These are phyloP conservation scores for Ptilonorhynchus violaceus DNA, from an alignment of 2,113 vertebrate genomes.

Conservation along the genomic window DNA sequence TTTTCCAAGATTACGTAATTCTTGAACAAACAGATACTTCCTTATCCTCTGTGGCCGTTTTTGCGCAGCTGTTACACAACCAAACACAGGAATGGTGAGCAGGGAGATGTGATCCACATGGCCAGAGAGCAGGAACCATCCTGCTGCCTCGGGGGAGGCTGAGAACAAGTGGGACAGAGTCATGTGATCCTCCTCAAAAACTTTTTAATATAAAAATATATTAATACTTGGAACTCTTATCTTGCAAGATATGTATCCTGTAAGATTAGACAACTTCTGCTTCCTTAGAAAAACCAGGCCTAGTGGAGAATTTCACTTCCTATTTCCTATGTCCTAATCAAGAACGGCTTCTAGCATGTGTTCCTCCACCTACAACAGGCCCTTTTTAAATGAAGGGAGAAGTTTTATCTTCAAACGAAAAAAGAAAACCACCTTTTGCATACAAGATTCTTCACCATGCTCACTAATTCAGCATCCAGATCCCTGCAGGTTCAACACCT, in stretches of 20 bases:
- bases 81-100: background rate
- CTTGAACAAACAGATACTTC: slow-evolving; percentile 18
- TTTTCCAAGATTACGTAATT: background rate
- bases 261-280: background rate
- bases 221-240: background rate
- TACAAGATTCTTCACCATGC: background rate
- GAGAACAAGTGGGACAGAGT: background rate
- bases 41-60: background rate
- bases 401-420: background rate
- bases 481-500: background rate
- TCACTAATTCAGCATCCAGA: background rate
- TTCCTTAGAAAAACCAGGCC: background rate
- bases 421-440: background rate
- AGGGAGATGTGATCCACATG: background rate
- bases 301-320: background rate
- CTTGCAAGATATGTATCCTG: background rate
- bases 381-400: background rate
- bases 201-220: background rate
- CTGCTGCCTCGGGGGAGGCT: background rate
- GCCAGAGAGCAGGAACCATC: background rate
- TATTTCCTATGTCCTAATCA: background rate
- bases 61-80: background rate
- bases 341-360: background rate
- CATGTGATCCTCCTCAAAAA: background rate
- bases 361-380: background rate